phyloP scores from a whole-genome alignment of 2,888 invertebrate species.

The Lasius platythorax region DNA sequence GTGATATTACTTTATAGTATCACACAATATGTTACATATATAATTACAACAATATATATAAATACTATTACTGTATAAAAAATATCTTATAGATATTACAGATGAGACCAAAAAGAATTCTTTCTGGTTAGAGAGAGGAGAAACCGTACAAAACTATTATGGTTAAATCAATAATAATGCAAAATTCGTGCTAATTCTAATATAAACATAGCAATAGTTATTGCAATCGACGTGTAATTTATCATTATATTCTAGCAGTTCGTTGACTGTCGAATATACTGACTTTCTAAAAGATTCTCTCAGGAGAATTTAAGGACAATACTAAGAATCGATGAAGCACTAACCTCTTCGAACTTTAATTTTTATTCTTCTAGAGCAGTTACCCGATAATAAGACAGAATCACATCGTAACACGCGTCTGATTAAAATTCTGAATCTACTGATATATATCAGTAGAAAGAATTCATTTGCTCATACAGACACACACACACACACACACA shows the following conservation, averaged over 20 bases:
- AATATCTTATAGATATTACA: background rate
- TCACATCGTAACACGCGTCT: constrained; percentile 14
- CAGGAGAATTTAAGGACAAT: constrained; percentile 67
- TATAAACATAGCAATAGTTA: background rate
- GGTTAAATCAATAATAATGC: background rate
- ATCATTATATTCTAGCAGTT: constrained; percentile 40
- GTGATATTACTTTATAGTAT: constrained; percentile 14
- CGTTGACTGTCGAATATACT: constrained; percentile 62
- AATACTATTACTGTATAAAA: background rate
- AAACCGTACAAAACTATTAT: constrained; percentile 1
- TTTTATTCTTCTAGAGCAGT: constrained; percentile 60
- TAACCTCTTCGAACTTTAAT: constrained; percentile 62
- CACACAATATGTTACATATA: background rate
- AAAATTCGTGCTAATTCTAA: background rate
- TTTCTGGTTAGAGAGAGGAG: background rate
- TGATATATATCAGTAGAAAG: background rate
- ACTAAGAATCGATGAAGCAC: constrained; percentile 65
- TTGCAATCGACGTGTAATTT: background rate
- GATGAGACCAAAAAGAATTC: background rate
- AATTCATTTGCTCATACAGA: background rate
- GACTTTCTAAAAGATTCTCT: constrained; percentile 54
- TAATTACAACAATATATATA: constrained; percentile 1
- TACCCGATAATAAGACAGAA: constrained; percentile 54
- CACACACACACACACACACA: background rate
- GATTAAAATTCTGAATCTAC: constrained; percentile 25